Evolutionary conservation across 2,797 vertebrate genomes (phyloP).

Genomic region (Sebastes melanostomus): DNA sequence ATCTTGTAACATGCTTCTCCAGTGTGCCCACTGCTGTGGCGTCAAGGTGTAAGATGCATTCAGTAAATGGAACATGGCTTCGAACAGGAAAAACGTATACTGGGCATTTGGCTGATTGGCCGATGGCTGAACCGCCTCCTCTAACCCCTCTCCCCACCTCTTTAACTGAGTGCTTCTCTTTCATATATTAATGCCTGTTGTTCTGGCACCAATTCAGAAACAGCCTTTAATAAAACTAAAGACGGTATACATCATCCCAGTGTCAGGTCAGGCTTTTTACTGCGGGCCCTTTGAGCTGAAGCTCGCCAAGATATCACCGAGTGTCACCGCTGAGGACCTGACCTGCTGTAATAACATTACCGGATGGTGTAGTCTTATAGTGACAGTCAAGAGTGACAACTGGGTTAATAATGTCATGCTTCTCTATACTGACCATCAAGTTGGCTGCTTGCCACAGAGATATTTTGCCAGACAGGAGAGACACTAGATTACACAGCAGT

Average conservation of each 20-base stretch:
- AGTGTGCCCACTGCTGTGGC: neutral
- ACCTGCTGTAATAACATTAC: constrained; percentile 47
- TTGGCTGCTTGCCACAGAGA: constrained; percentile 24
- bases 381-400: constrained; percentile 26
- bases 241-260: constrained; percentile 11
- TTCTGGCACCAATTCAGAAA: constrained; percentile 49
- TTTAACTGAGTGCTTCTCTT: constrained; percentile 35
- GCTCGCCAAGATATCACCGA: constrained; percentile 21
- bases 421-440: neutral
- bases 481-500: neutral
- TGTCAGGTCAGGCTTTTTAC: constrained; percentile 33
- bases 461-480: neutral
- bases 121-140: neutral
- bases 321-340: constrained; percentile 22
- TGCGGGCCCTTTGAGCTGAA: neutral
- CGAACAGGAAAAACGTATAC: neutral
- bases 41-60: neutral
- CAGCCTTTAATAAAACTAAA: constrained; percentile 23
- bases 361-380: constrained; percentile 19
- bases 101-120: neutral
- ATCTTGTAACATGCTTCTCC: neutral
- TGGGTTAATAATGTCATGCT: constrained; percentile 29
- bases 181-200: constrained; percentile 54
- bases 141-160: neutral
- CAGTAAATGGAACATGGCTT: neutral